These are phyloP conservation scores for Poeciliopsis presidionis DNA, from an alignment of 2,797 vertebrate species.

Conservation along the genomic window DNA sequence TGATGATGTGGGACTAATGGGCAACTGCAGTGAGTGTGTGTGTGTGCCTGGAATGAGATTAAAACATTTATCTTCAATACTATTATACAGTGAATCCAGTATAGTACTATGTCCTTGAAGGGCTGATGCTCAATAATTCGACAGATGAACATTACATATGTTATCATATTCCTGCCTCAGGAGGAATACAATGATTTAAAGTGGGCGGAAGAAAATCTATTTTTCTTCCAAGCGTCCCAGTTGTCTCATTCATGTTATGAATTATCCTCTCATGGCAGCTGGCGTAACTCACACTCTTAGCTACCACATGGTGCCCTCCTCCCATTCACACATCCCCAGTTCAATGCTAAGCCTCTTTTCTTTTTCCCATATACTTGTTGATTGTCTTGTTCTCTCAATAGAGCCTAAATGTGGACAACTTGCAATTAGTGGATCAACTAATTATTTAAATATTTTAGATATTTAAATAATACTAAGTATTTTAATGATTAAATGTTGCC, in stretches of 20 bases:
- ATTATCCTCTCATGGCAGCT: constrained; percentile 30
- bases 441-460: neutral
- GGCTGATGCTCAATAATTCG: constrained; percentile 9
- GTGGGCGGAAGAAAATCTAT: constrained; percentile 34
- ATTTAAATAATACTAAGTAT: neutral
- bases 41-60: constrained; percentile 30
- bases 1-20: constrained; percentile 7
- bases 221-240: constrained; percentile 17
- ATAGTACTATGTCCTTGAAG: constrained; percentile 9
- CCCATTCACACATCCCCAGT: neutral
- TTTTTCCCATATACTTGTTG: constrained; percentile 3
- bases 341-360: constrained; percentile 9
- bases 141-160: constrained; percentile 38
- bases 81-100: constrained; percentile 17
- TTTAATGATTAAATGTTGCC: neutral
- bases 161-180: constrained; percentile 39
- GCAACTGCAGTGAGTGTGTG: constrained; percentile 3
- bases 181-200: constrained; percentile 40
- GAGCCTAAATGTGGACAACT: neutral
- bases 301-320: constrained; percentile 3
- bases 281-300: constrained; percentile 12
- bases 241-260: constrained; percentile 33
- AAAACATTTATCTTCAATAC: constrained; percentile 15
- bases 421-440: neutral
- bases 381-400: constrained; percentile 1